These are phyloP conservation scores for Syngnathus acus DNA, from an alignment of 2,797 vertebrate genomes.

Conservation along the genomic window DNA sequence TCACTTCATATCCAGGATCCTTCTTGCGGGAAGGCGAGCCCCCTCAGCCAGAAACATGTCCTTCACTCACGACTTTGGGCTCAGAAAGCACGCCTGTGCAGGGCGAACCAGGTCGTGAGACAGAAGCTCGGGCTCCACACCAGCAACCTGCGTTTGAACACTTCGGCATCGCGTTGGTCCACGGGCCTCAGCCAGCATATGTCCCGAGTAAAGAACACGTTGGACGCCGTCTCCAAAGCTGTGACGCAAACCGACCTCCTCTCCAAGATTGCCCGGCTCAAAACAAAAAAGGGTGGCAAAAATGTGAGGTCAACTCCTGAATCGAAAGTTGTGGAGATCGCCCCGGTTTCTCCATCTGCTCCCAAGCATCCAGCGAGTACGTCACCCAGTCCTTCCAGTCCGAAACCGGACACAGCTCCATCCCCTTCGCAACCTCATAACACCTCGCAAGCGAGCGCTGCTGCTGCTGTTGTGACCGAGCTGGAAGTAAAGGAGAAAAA, in stretches of 20 bases:
- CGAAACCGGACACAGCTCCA: conserved; percentile 27
- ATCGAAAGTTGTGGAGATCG: conserved; percentile 12
- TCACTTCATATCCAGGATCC: conserved; percentile 59
- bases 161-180: conserved; percentile 77
- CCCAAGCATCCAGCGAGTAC: conserved; percentile 9
- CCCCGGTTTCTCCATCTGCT: conserved; percentile 11
- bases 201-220: conserved; percentile 84
- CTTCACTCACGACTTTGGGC: conserved; percentile 58
- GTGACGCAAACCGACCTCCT: conserved; percentile 82
- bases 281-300: conserved; percentile 64
- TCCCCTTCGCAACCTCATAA: conserved; percentile 16
- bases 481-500: conserved; percentile 49
- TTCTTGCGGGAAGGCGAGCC: conserved; percentile 23
- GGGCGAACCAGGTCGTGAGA: conserved; percentile 33
- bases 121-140: conserved; percentile 60
- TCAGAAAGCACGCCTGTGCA: conserved; percentile 47
- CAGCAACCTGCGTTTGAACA: conserved; percentile 69
- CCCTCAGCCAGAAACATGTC: conserved; percentile 42
- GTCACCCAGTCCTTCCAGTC: conserved; percentile 16
- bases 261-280: conserved; percentile 79
- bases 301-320: conserved; percentile 44
- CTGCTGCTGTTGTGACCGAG: conserved; percentile 14
- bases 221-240: conserved; percentile 87
- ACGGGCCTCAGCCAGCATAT: conserved; percentile 75
- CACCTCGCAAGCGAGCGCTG: conserved; percentile 9